Percentiles rank a stretch among this genome's conserved stretches.
phyloP scores from a whole-genome alignment of 1,140 invertebrate genomes.

The Drosophila athabasca region DNA sequence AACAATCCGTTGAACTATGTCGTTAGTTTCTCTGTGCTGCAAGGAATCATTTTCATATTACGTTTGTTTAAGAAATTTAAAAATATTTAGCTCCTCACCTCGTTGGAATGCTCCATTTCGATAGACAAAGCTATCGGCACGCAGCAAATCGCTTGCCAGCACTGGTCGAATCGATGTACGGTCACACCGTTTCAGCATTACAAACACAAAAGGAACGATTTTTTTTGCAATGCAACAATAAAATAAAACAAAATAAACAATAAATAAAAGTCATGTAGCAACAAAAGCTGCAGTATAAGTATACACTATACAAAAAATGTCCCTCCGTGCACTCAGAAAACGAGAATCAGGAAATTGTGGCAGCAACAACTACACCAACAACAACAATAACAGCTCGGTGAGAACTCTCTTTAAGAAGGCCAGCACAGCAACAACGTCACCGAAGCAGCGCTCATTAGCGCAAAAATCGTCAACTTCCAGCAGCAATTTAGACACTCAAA shows the following conservation, averaged over 20 bases:
- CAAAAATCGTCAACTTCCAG: slow-evolving; percentile 15
- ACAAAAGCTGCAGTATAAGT: slow-evolving; percentile 7
- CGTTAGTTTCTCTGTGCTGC: slow-evolving; percentile 29
- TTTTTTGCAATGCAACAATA: not conserved
- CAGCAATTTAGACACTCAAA: slow-evolving; percentile 13
- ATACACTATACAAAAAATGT: slow-evolving; percentile 59
- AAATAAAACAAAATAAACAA: slow-evolving; percentile 22
- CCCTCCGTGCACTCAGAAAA: slow-evolving; percentile 79
- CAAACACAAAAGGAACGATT: slow-evolving; percentile 19
- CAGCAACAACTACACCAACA: slow-evolving; percentile 23
- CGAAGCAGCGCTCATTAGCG: slow-evolving; percentile 32
- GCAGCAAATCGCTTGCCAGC: too few species aligned
- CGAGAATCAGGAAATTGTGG: slow-evolving; percentile 52
- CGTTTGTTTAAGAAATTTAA: not conserved
- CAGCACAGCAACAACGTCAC: slow-evolving; percentile 50
- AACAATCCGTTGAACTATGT: slow-evolving; percentile 30
- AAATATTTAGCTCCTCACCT: too few species aligned
- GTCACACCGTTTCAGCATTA: slow-evolving; percentile 8
- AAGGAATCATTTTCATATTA: not conserved
- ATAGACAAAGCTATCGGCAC: too few species aligned
- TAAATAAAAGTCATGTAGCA: slow-evolving; percentile 46
- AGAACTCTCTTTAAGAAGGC: slow-evolving; percentile 59
- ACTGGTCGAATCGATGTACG: not conserved
- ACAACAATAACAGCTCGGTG: slow-evolving; percentile 24
- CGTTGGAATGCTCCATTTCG: too few species aligned